phyloP scores from a whole-genome alignment of 2,113 vertebrate species.

The Formicarius rufipectus region DNA sequence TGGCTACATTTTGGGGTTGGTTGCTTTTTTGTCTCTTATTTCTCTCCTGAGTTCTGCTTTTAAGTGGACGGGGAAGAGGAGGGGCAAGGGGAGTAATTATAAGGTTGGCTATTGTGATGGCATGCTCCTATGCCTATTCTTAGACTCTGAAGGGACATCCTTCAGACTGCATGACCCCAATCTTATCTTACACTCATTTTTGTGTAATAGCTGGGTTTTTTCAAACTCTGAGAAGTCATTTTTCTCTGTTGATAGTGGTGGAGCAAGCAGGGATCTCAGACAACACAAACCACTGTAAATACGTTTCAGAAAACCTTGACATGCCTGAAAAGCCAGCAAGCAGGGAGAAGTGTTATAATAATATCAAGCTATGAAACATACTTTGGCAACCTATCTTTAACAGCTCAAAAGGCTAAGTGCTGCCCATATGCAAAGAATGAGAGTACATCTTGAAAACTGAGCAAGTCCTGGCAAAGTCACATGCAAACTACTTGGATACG shows the following conservation, averaged over 20 bases:
- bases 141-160: neutral
- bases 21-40: neutral
- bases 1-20: neutral
- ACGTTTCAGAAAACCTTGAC: neutral
- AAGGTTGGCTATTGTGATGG: neutral
- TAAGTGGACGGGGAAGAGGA: neutral
- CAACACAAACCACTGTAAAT: neutral
- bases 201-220: neutral
- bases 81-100: neutral
- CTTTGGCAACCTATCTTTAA: neutral
- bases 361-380: neutral
- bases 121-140: neutral
- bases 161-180: neutral
- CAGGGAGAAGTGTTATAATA: neutral
- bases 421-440: constrained; percentile 13
- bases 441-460: constrained; percentile 25
- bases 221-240: neutral
- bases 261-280: neutral
- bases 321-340: neutral
- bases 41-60: neutral
- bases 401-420: constrained; percentile 3
- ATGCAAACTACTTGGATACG: neutral
- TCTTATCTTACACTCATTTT: neutral
- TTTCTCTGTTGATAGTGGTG: neutral
- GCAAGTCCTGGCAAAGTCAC: constrained; percentile 13